phyloP scores from a whole-genome alignment of 2,888 invertebrate genomes.

The Auanema freiburgensis region DNA sequence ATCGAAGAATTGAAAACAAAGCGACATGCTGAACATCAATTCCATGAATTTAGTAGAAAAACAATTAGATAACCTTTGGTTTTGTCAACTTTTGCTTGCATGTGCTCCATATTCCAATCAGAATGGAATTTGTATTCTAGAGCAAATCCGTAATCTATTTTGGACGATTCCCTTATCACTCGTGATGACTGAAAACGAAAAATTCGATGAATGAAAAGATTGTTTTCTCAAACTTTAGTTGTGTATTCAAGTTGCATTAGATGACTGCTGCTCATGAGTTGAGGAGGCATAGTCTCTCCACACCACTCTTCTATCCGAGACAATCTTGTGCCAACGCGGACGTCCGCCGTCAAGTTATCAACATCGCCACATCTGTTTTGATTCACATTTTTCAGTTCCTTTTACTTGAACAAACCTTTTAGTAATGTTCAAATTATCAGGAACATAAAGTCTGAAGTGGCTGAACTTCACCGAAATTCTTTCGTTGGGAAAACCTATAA shows the following conservation, averaged over 20 bases:
- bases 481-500: constrained; percentile 53
- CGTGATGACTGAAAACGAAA: constrained; percentile 33
- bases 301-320: constrained; percentile 87
- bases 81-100: constrained; percentile 42
- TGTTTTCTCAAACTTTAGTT: constrained; percentile 33
- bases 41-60: not conserved
- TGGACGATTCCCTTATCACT: constrained; percentile 28
- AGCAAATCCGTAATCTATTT: constrained; percentile 37
- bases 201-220: not conserved
- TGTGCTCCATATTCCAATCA: constrained; percentile 45
- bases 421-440: constrained; percentile 35
- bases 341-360: constrained; percentile 69
- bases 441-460: constrained; percentile 58
- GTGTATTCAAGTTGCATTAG: constrained; percentile 82
- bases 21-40: constrained; percentile 71
- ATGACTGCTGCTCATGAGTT: constrained; percentile 89
- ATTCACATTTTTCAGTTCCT: constrained; percentile 9
- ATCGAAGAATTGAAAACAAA: constrained; percentile 85
- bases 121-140: constrained; percentile 46
- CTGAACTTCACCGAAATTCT: constrained; percentile 55
- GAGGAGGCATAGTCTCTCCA: constrained; percentile 78
- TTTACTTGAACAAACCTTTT: constrained; percentile 18
- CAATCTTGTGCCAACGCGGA: constrained; percentile 80
- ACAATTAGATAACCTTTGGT: constrained; percentile 32
- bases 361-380: constrained; percentile 74